Conservation (phyloP, 2,888 invertebrate genomes). For the Drosophila trichaetosa region DNA sequence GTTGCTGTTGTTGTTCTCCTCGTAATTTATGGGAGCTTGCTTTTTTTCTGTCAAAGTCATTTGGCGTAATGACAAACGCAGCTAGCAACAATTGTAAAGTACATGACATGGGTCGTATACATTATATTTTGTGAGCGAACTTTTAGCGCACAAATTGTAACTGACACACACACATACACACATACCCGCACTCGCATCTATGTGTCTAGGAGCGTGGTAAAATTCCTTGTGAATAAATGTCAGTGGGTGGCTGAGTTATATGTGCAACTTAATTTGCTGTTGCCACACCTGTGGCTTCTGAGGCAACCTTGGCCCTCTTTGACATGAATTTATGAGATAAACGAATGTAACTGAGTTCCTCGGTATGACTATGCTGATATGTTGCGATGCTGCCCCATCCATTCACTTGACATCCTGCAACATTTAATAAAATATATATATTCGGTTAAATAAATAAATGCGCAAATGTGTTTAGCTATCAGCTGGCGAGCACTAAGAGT, state of each 20-base stretch:
- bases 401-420: constrained; percentile 40
- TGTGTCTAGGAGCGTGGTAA: constrained; percentile 32
- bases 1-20: constrained; percentile 20
- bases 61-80: constrained; percentile 71
- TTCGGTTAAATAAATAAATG: constrained; percentile 59
- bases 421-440: constrained; percentile 67
- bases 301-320: constrained; percentile 62
- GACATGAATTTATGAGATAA: constrained; percentile 69
- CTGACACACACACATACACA: constrained; percentile 2
- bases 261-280: constrained; percentile 77
- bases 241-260: constrained; percentile 68
- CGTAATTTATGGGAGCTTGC: constrained; percentile 46
- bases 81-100: constrained; percentile 74
- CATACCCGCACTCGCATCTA: neutral
- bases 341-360: constrained; percentile 1
- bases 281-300: constrained; percentile 78
- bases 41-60: constrained; percentile 62
- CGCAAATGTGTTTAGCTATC: constrained; percentile 36
- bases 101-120: constrained; percentile 69
- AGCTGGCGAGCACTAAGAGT: constrained; percentile 22
- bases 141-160: constrained; percentile 55
- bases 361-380: neutral
- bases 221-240: constrained; percentile 65
- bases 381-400: constrained; percentile 9
- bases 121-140: constrained; percentile 61